Evolutionary conservation across 2,888 invertebrate species (phyloP), one percentile per base, ranked within the genome.

Genomic region (Caenorhabditis wallacei): DNA sequence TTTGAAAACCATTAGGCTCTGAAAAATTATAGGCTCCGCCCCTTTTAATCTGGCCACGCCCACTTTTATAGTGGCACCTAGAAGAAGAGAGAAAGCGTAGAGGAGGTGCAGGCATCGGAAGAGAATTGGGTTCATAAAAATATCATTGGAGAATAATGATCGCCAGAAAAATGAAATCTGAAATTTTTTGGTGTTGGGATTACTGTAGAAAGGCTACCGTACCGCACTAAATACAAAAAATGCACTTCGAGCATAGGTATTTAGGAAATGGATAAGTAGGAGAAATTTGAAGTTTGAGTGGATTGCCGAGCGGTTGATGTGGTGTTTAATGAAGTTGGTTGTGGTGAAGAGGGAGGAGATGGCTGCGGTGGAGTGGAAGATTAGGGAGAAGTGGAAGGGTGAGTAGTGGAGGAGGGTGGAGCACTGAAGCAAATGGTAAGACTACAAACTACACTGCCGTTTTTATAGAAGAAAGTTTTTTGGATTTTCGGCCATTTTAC

Each of bases 261-360:
- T 57, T 20, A 57, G 43, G 22, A 70, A 70, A 30, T 70, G 46
- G n/a, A 59, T 8, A 16, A 59, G 4, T 1, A 70, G 22, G 1
- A 70, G 35, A 35, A 59, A 48, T 20, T 70, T 70, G 35, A 70
- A 70, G 35, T 70, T 70, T 0, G 18, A 26, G 30, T 70, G 70
- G n/a, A 70, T 70, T n/a, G 70, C 35, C 3, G 70, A 70, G 5
- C 16, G 18, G 7, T 70, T 43, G 10, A 70, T 59, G 40, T 70
- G 37, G 35, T 46, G 57, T 13, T 70, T 22, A 1, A 59, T 35
- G 35, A 70, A 70, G 30, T 70, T 48, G 18, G 35, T 59, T 4
- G 48, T 70, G 13, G 70, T 18, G 24, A 30, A 70, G 18, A 70
- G 35, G 1, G 70, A 70, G 11, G 35, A 24, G 16, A 70, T 35